These are phyloP conservation scores for Criorhina ranunculi DNA, from an alignment of 2,888 invertebrate species.

Conservation along the genomic window DNA sequence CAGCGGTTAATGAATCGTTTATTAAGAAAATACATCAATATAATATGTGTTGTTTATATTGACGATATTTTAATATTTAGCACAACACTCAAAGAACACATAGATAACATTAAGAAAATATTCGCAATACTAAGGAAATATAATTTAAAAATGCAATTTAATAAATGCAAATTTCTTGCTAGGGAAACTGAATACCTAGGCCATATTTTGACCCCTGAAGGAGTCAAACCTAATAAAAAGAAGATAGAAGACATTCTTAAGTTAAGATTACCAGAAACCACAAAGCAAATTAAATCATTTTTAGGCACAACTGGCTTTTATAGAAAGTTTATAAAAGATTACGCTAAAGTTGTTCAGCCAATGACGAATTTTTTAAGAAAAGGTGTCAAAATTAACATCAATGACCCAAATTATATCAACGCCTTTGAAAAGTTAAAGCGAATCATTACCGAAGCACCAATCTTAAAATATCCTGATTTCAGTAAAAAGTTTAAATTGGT, in stretches of 20 bases:
- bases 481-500: too few species aligned
- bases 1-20: constrained; percentile 71
- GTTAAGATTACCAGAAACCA: too few species aligned
- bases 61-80: constrained; percentile 68
- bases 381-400: too few species aligned
- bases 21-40: constrained; percentile 51
- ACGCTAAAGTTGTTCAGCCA: too few species aligned
- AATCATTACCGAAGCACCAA: too few species aligned
- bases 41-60: constrained; percentile 58
- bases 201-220: constrained; percentile 50
- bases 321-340: too few species aligned
- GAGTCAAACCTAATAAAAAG: constrained; percentile 48
- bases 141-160: constrained; percentile 58
- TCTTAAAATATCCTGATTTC: too few species aligned
- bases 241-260: constrained; percentile 14
- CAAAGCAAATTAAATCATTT: too few species aligned
- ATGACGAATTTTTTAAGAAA: too few species aligned
- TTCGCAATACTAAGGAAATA: constrained; percentile 35
- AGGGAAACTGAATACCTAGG: constrained; percentile 64
- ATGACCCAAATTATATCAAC: too few species aligned
- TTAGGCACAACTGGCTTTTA: too few species aligned
- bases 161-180: constrained; percentile 63
- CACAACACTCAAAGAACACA: constrained; percentile 60
- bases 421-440: too few species aligned
- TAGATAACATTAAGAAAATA: constrained; percentile 39